Conservation (phyloP, 2,797 vertebrate species). For the Epinephelus malabaricus region DNA sequence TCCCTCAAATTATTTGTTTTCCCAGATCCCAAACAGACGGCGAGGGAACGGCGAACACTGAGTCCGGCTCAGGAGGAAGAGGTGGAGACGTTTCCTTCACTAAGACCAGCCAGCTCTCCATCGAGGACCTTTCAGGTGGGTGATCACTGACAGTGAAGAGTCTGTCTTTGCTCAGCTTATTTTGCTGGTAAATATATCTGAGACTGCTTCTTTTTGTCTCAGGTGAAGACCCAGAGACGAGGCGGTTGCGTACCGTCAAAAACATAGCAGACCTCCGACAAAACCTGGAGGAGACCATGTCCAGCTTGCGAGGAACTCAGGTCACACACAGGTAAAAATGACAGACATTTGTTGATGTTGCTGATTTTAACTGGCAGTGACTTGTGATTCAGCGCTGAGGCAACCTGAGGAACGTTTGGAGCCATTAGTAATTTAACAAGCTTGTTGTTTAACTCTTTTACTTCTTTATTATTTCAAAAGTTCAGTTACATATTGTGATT, state of each 20-base stretch:
- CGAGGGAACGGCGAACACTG: slow-evolving; percentile 88
- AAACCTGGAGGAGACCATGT: slow-evolving; percentile 99
- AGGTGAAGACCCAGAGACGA: slow-evolving; percentile 96
- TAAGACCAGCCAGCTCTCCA: slow-evolving; percentile 90
- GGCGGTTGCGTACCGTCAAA: slow-evolving; percentile 94
- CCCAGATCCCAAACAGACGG: slow-evolving; percentile 94
- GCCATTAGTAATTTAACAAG: not conserved
- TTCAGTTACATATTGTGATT: not conserved
- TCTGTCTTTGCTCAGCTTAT: not conserved
- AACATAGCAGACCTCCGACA: slow-evolving; percentile 98
- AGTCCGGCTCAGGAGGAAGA: slow-evolving; percentile 85
- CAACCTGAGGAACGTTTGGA: not conserved
- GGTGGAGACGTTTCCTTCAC: slow-evolving; percentile 88
- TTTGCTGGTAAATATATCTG: not conserved
- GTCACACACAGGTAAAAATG: slow-evolving; percentile 93
- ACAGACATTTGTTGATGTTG: too few relatives aligned
- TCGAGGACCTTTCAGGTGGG: slow-evolving; percentile 93
- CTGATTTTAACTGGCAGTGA: not conserved
- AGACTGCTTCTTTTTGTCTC: not conserved
- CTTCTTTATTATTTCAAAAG: not conserved
- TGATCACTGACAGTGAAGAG: rapidly evolving
- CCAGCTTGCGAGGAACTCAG: slow-evolving; percentile 96
- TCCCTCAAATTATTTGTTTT: slow-evolving; percentile 41
- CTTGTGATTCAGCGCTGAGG: not conserved
- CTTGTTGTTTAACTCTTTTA: not conserved